Conservation (phyloP, 2,113 vertebrate genomes). For the Aythya baeri region DNA sequence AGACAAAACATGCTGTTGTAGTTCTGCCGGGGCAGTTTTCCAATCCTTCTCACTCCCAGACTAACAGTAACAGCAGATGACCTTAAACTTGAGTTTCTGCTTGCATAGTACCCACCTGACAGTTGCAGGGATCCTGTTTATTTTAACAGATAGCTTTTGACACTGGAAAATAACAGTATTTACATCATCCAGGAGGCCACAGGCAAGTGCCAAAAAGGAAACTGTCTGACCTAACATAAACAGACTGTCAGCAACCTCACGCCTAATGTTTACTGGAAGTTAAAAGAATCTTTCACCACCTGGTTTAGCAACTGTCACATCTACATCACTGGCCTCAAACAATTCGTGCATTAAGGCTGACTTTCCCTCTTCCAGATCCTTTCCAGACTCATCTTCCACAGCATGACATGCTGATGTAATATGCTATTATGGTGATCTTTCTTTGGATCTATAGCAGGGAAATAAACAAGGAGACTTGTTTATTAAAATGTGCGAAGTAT, state of each 20-base stretch:
- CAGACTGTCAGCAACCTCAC: neutral
- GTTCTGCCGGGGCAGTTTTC: neutral
- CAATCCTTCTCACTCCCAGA: neutral
- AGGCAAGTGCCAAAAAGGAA: neutral
- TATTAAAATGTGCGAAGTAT: neutral
- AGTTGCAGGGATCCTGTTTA: neutral
- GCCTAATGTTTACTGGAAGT: neutral
- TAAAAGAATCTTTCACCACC: neutral
- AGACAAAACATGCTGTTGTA: neutral
- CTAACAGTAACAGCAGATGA: neutral
- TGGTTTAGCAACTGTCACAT: neutral
- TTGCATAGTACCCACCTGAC: neutral
- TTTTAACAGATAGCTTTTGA: neutral
- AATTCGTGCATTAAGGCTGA: neutral
- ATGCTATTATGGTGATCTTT: neutral
- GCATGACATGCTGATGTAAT: neutral
- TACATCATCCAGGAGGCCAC: neutral
- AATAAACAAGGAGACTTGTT: neutral
- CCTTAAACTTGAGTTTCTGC: neutral
- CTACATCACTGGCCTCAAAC: neutral
- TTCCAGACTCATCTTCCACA: neutral
- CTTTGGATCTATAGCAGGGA: neutral
- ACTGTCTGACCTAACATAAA: too few relatives aligned
- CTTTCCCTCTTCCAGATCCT: neutral
- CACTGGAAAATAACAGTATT: neutral